Base-by-base conservation (phyloP, 1,140 invertebrate species). In the Planococcus citri region DNA sequence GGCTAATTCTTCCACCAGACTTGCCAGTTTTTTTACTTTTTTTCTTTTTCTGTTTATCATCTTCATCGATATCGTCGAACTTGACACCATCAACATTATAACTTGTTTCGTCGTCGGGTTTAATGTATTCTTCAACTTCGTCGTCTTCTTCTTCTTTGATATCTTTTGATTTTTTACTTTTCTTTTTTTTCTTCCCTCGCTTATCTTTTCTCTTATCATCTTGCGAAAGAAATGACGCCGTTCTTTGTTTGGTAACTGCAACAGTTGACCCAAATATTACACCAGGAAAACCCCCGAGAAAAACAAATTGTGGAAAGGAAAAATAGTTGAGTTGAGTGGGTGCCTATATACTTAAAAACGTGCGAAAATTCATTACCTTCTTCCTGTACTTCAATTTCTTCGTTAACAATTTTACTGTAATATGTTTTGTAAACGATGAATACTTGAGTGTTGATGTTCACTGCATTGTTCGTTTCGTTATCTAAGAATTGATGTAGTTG, bases 191-290 rank as follows among this genome's bases (percentile, higher is more conserved):
- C 17, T 64, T 64, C 3, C 60, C 60, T 64, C 20, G 9, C 20
- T 25, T 64, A 27, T 64, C 60, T 64, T 64, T 64, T 64, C 24
- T 64, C 22, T 64, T 64, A 64, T 64, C 60, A 64, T 64, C 60
- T 25, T 64, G 60, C 25, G 22, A 9, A 9, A 64, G 17, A 25
- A 64, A 64, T 20, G 60, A 64, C 17, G 60, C 10, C 60, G 57
- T 9, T 22, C 60, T 24, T 64, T 64, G 60, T 27, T 64, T 64
- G 1, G 60, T 64, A 20, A 64, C 60, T 64, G 22, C 6, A 51
- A 51, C 4, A 20, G 29, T 6, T 33, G n/a, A n/a, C n/a, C n/a
- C n/a, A n/a, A n/a, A n/a, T n/a, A n/a, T n/a, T n/a, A n/a, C n/a
- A n/a, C n/a, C n/a, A n/a, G n/a, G n/a, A n/a, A n/a, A n/a, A n/a